Evolutionary conservation across 2,797 vertebrate genomes (phyloP), one percentile per base, ranked within the genome.

Genomic region (Siniperca undulata): DNA sequence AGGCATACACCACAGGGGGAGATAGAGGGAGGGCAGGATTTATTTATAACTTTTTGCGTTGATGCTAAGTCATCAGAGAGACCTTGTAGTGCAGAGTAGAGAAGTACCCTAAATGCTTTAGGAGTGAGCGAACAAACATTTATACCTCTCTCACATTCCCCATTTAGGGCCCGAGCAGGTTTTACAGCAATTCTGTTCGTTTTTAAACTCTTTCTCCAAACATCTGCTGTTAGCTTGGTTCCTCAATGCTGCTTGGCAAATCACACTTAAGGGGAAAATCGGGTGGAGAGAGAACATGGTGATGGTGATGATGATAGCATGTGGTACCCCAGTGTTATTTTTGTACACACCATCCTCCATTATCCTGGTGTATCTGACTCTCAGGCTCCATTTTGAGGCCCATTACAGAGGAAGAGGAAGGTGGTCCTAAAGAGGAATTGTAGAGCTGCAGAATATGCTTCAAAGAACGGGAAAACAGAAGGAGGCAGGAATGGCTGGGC

Each of bases 1-100:
- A 85, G 89, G 90, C 58, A 83, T 71, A 77, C 77, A 70, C 89
- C 74, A 61, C 77, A 73, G 81, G 86, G 85, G 81, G 70, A 84
- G 65, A 89, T 34, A 66, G 80, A 80, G 86, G 72, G 82, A 86
- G 87, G 87, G 89, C 72, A 76, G 86, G 70, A 74, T 82, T 75
- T 94, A 93, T 95, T 95, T 92, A 92, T 90, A 94, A 90, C 84
- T 83, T 86, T 91, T 74, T 90, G 84, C 81, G 65, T 90, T 81
- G 82, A 91, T 87, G 86, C 90, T 84, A 84, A 90, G 89, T 90
- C 92, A 90, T 90, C 90, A 89, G 78, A 90, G 73, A 89, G 86
- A 92, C 87, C 79, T 80, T 84, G 75, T 81, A 60, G 81, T 75
- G 77, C 77, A 79, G 84, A 87, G 85, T 59, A 82, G 80, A 93